A percentile compares a stretch with the other conserved stretches of the same genome.
Conservation (phyloP, 2,797 vertebrate species). For the Clarias platycephalus region DNA sequence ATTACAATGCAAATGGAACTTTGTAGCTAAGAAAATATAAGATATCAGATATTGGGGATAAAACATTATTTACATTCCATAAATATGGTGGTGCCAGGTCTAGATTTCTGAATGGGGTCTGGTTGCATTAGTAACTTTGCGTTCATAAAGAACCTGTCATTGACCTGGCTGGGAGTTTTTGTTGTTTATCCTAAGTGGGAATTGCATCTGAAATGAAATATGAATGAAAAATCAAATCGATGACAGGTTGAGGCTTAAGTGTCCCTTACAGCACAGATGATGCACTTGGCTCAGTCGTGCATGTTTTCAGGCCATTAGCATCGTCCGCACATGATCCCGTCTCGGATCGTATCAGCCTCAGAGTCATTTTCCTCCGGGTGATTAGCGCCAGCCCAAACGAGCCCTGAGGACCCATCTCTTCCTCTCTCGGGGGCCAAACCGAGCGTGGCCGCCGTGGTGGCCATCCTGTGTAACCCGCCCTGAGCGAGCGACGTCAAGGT, state of each 20-base stretch:
- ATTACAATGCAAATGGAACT: neutral
- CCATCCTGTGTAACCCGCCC: slow-evolving; percentile 71
- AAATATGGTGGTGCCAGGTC: no score
- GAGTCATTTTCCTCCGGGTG: slow-evolving; percentile 6
- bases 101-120: no score
- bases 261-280: neutral
- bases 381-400: slow-evolving; percentile 16
- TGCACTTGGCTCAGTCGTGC: neutral
- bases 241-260: neutral
- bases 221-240: no score
- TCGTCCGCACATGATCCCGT: neutral
- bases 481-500: slow-evolving; percentile 80
- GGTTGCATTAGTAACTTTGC: no score
- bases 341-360: neutral
- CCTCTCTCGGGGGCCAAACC: slow-evolving; percentile 51
- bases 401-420: slow-evolving; percentile 8
- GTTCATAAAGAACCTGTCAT: neutral
- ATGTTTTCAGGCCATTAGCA: neutral
- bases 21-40: neutral
- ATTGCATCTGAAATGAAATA: neutral
- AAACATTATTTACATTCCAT: no score
- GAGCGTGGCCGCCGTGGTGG: slow-evolving; percentile 60
- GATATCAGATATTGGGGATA: no score
- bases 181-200: neutral
- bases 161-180: neutral